phyloP scores from a whole-genome alignment of 2,797 vertebrate species.

The Columba guinea region DNA sequence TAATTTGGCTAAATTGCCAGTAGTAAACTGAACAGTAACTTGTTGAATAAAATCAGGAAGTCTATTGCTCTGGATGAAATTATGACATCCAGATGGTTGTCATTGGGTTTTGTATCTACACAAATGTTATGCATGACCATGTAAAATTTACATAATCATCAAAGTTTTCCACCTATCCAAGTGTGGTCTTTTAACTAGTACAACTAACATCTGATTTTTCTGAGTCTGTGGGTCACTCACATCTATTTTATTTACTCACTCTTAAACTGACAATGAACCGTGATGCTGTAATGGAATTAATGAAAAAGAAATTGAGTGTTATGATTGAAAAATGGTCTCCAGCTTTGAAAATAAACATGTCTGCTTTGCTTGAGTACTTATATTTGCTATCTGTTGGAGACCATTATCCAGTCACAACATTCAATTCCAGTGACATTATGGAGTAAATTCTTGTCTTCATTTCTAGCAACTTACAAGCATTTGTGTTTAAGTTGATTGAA shows the following conservation, averaged over 20 bases:
- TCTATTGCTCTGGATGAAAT: background rate
- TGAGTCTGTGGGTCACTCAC: slow-evolving; percentile 7
- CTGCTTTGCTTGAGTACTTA: slow-evolving; percentile 43
- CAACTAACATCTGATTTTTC: background rate
- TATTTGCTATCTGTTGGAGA: slow-evolving; percentile 55
- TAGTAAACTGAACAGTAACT: background rate
- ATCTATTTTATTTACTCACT: slow-evolving; percentile 56
- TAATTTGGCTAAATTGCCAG: background rate
- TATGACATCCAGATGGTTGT: background rate
- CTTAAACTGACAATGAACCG: slow-evolving; percentile 46
- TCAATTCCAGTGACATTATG: slow-evolving; percentile 33
- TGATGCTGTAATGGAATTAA: slow-evolving; percentile 67
- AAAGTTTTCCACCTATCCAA: background rate
- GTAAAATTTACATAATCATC: background rate
- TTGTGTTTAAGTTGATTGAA: slow-evolving; percentile 33
- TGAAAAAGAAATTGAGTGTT: slow-evolving; percentile 68
- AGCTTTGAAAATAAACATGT: slow-evolving; percentile 71
- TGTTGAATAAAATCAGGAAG: background rate
- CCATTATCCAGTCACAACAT: slow-evolving; percentile 49
- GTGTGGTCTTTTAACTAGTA: background rate
- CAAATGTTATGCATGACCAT: background rate
- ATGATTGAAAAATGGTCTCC: slow-evolving; percentile 66
- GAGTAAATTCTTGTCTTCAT: slow-evolving; percentile 31
- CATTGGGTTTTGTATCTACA: background rate
- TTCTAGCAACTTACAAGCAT: slow-evolving; percentile 5